Conservation (phyloP, 2,113 vertebrate genomes). For the Callopanchax toddi region DNA sequence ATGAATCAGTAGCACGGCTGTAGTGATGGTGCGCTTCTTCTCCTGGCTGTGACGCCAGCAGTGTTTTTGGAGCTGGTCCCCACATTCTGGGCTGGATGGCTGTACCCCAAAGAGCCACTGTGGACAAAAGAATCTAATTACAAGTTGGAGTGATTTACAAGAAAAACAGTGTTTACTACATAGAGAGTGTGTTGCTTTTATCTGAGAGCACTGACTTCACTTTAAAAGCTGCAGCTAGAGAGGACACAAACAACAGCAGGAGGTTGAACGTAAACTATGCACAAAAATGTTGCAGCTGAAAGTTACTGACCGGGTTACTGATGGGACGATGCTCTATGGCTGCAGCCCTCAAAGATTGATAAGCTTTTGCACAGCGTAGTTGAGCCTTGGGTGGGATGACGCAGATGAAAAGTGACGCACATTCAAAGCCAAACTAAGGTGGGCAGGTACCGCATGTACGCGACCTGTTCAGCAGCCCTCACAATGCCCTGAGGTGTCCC, state of each 20-base stretch:
- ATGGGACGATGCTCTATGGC: slow-evolving; percentile 37
- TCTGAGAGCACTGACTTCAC: slow-evolving; percentile 13
- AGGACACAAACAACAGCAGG: slow-evolving; percentile 27
- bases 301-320: slow-evolving; percentile 54
- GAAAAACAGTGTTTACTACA: slow-evolving; percentile 31
- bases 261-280: slow-evolving; percentile 40
- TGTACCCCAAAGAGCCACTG: slow-evolving; percentile 39
- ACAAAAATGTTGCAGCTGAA: slow-evolving; percentile 57
- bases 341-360: slow-evolving; percentile 47
- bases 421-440: slow-evolving; percentile 33
- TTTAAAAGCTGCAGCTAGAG: slow-evolving; percentile 8
- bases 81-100: slow-evolving; percentile 23
- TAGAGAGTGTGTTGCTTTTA: slow-evolving; percentile 19
- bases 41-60: slow-evolving; percentile 33
- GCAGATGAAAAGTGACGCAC: slow-evolving; percentile 15
- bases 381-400: slow-evolving; percentile 29
- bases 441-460: slow-evolving; percentile 39
- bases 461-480: slow-evolving; percentile 44
- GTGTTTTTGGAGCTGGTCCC: slow-evolving; percentile 41
- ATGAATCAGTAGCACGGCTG: slow-evolving; percentile 56
- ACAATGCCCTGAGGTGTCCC: slow-evolving; percentile 19
- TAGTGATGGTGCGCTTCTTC: slow-evolving; percentile 36
- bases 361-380: slow-evolving; percentile 34
- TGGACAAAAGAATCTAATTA: slow-evolving; percentile 44
- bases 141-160: slow-evolving; percentile 38